A percentile compares a stretch with the other conserved stretches of the same genome.
Evolutionary conservation across 2,113 vertebrate genomes (phyloP).

Genomic region (Halichoeres trimaculatus): DNA sequence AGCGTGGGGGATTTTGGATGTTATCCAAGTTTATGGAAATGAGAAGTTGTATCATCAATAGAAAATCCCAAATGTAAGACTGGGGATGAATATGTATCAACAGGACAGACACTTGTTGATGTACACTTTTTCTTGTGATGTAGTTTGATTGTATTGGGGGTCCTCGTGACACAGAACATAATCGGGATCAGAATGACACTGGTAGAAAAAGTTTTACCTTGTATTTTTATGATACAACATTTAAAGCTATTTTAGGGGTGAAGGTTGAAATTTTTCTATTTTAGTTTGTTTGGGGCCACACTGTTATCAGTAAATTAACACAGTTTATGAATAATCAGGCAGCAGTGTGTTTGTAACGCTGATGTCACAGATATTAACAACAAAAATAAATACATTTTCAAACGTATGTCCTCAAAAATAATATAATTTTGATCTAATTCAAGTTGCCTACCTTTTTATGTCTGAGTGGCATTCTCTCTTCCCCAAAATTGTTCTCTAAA

Average conservation of each 20-base stretch:
- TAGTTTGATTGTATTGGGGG: neutral
- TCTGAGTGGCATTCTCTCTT: conserved; percentile 94
- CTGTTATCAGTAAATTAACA: neutral
- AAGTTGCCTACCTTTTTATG: conserved; percentile 92
- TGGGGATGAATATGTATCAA: neutral
- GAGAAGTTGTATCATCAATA: conserved; percentile 30
- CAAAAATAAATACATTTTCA: neutral
- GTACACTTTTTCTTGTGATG: neutral
- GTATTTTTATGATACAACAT: neutral
- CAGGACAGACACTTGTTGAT: neutral
- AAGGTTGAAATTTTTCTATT: neutral
- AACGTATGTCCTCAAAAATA: neutral
- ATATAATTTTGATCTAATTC: neutral
- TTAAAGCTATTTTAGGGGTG: neutral
- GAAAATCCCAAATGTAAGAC: neutral
- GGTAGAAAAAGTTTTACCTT: neutral
- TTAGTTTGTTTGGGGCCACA: neutral
- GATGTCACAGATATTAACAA: neutral
- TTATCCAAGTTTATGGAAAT: conserved; percentile 68
- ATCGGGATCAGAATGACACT: neutral
- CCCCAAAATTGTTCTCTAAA: conserved; percentile 93
- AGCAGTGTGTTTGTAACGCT: neutral
- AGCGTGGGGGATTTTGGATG: conserved; percentile 71
- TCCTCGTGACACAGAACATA: neutral
- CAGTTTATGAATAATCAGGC: neutral